Conservation (phyloP, 2,888 invertebrate species). For the Dolichopus griseipennis region DNA sequence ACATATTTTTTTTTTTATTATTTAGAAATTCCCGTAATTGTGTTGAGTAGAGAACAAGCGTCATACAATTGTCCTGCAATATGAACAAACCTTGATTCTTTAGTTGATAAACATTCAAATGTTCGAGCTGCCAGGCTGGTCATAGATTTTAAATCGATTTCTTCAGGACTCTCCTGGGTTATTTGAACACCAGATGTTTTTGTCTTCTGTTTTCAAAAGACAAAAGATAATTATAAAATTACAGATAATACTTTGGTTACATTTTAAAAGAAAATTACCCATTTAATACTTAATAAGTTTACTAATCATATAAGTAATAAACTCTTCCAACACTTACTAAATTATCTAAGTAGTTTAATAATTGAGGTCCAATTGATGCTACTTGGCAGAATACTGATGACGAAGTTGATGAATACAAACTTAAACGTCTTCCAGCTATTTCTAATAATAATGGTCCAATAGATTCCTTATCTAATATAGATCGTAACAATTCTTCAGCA, state of each 20-base stretch:
- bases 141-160: slow-evolving; percentile 35
- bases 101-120: slow-evolving; percentile 41
- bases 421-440: slow-evolving; percentile 73
- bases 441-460: slow-evolving; percentile 64
- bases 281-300: not conserved
- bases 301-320: slow-evolving; percentile 21
- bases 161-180: slow-evolving; percentile 32
- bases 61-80: slow-evolving; percentile 47
- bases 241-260: too few relatives aligned
- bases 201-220: slow-evolving; percentile 15
- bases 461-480: slow-evolving; percentile 59
- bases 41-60: slow-evolving; percentile 40
- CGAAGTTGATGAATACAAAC: slow-evolving; percentile 53
- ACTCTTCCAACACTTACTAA: slow-evolving; percentile 46
- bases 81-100: slow-evolving; percentile 39
- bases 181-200: slow-evolving; percentile 27
- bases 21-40: not conserved
- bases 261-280: not conserved
- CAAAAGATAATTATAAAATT: not conserved
- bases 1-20: too few relatives aligned
- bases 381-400: slow-evolving; percentile 56
- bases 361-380: slow-evolving; percentile 64
- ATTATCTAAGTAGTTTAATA: slow-evolving; percentile 66
- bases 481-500: slow-evolving; percentile 54
- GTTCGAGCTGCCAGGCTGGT: slow-evolving; percentile 41